phyloP scores from a whole-genome alignment of 2,888 invertebrate species.

The Rhagium mordax region DNA sequence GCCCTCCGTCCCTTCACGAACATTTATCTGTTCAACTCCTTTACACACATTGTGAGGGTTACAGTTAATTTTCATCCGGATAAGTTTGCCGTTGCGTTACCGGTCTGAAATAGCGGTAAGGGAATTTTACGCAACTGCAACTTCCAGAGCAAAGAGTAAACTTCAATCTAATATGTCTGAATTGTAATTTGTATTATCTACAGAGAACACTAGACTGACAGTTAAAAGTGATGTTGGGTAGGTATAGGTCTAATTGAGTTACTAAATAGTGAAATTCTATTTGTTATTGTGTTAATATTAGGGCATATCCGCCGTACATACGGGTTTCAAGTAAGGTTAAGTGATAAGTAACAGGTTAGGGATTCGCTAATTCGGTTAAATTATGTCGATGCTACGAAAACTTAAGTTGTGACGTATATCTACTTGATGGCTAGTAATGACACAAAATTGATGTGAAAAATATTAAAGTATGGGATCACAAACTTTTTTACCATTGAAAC shows the following conservation, averaged over 20 bases:
- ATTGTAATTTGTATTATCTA: constrained; percentile 34
- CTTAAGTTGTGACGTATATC: too few relatives aligned
- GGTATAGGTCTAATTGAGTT: constrained; percentile 32
- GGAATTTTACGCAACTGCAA: constrained; percentile 24
- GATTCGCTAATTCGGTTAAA: background rate
- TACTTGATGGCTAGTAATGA: too few relatives aligned
- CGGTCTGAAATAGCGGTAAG: constrained; percentile 43
- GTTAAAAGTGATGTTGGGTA: constrained; percentile 31
- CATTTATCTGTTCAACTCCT: constrained; percentile 42
- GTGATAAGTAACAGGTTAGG: constrained; percentile 10
- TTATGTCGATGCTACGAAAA: too few relatives aligned
- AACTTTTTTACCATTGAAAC: too few relatives aligned
- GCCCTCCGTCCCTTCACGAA: background rate
- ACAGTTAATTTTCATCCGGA: constrained; percentile 56
- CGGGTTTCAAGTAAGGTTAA: background rate
- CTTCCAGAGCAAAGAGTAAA: constrained; percentile 35
- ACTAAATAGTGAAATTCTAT: constrained; percentile 26
- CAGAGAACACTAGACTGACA: constrained; percentile 33
- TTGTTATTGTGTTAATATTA: constrained; percentile 12
- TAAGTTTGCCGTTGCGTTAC: constrained; percentile 33
- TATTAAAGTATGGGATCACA: too few relatives aligned
- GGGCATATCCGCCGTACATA: background rate
- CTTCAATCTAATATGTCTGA: constrained; percentile 49
- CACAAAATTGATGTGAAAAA: too few relatives aligned
- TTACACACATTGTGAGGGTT: constrained; percentile 55